These are phyloP conservation scores for Hydrophis major DNA, from an alignment of 2,797 vertebrate genomes.

Conservation along the genomic window DNA sequence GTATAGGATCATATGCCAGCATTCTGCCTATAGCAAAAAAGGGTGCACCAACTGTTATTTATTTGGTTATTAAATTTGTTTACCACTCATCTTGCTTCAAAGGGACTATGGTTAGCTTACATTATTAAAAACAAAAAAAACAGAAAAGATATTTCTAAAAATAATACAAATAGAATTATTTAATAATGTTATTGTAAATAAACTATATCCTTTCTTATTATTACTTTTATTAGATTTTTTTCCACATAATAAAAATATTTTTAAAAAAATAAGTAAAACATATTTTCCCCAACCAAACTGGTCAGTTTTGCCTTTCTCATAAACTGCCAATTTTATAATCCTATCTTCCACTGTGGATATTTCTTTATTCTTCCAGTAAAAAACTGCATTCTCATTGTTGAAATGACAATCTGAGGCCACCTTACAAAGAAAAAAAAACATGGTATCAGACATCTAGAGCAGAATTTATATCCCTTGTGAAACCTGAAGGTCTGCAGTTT, in stretches of 20 bases:
- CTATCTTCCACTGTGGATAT: background rate
- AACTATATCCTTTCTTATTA: background rate
- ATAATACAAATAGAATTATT: background rate
- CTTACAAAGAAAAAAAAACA: background rate
- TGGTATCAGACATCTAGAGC: background rate
- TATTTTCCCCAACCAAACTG: background rate
- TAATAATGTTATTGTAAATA: background rate
- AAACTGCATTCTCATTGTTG: background rate
- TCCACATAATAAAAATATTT: background rate
- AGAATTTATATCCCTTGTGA: background rate
- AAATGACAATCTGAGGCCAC: background rate
- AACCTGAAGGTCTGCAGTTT: background rate
- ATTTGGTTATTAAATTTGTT: background rate
- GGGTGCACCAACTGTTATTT: background rate
- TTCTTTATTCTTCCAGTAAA: background rate
- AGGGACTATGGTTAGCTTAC: background rate
- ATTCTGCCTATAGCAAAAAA: background rate
- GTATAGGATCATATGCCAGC: background rate
- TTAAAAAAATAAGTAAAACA: background rate
- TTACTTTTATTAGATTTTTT: background rate
- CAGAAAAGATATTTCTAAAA: background rate
- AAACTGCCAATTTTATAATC: background rate
- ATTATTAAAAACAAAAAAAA: background rate
- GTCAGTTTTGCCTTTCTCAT: background rate
- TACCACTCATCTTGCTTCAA: background rate